Evolutionary conservation across 2,113 vertebrate species (phyloP).

Genomic region (Sitta europaea): DNA sequence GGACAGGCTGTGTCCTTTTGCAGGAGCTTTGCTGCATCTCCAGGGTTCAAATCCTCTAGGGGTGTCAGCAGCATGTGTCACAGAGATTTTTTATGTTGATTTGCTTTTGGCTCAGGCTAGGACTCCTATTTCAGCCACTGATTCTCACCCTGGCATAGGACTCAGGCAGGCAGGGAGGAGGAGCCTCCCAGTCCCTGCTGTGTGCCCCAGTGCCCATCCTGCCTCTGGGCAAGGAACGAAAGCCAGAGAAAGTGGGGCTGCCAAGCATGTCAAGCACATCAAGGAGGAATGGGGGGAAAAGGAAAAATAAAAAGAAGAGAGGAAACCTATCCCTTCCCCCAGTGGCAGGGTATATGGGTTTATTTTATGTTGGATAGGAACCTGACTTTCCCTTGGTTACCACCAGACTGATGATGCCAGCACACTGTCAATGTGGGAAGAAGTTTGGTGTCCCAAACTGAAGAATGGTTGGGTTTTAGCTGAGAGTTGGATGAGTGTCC

Average conservation of each 20-base stretch:
- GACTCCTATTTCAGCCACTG: not conserved
- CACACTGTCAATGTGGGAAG: not conserved
- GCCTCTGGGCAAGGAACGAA: not conserved
- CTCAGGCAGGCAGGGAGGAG: not conserved
- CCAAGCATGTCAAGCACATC: not conserved
- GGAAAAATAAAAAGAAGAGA: not conserved
- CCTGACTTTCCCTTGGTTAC: not conserved
- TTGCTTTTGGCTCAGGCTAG: not conserved
- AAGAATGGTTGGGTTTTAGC: accelerated
- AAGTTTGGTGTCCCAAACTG: not conserved
- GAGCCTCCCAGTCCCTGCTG: not conserved
- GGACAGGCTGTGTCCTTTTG: not conserved
- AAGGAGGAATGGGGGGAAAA: not conserved
- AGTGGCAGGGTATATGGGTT: not conserved
- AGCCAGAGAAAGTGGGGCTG: not conserved
- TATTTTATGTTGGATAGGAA: not conserved
- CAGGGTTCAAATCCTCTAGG: not conserved
- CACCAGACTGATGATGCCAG: not conserved
- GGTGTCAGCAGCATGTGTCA: accelerated
- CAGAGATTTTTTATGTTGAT: not conserved
- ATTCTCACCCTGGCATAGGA: not conserved
- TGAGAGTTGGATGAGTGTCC: not conserved
- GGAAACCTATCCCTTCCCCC: not conserved
- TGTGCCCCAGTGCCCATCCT: not conserved
- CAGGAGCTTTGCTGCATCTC: accelerated